Base-by-base conservation (phyloP, 2,797 vertebrate genomes). In the Cetoscarus ocellatus region DNA sequence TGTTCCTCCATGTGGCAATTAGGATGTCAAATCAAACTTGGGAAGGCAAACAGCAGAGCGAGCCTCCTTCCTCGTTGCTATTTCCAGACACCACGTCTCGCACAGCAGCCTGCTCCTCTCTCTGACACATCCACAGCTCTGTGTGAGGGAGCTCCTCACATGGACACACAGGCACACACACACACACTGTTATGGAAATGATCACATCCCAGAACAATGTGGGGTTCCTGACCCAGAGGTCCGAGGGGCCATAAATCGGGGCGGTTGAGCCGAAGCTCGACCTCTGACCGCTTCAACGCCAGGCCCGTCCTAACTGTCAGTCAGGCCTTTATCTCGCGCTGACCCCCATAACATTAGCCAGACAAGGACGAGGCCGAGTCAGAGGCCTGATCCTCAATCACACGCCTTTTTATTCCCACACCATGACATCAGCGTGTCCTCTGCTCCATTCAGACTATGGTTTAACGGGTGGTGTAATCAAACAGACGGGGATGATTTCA, bases 1-100 rank as follows among this genome's bases (percentile, higher is more conserved):
- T 90, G 89, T 91, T 94, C 89, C 87, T 91, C 88, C 88, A 94
- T 91, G 86, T 93, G 92, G 92, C 91, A 94, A 93, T 93, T 94
- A 94, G 85, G 90, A 92, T 92, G 93, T 94, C 92, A 93, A 94
- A 93, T 93, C 91, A 92, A 91, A 93, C 91, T 85, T 89, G 77
- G 88, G 87, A 89, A 93, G 90, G 90, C 88, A 91, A 92, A 91
- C 85, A 87, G 90, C 89, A 73, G 88, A 87, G 82, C 77, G 80
- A 89, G 82, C 78, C 85, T 84, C 82, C 38, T 39, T 39, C 38
- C 67, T 80, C 76, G 77, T 84, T 91, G 89, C 89, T 93, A 92
- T 92, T 92, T 93, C 68, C 81, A 91, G 90, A 90, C 79, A 77
- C 85, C 72, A 69, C 82, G 54, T 87, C 84, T 87, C 74, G 62